These are phyloP conservation scores for Cheilosia vernalis DNA, from an alignment of 2,888 invertebrate species.

Conservation along the genomic window DNA sequence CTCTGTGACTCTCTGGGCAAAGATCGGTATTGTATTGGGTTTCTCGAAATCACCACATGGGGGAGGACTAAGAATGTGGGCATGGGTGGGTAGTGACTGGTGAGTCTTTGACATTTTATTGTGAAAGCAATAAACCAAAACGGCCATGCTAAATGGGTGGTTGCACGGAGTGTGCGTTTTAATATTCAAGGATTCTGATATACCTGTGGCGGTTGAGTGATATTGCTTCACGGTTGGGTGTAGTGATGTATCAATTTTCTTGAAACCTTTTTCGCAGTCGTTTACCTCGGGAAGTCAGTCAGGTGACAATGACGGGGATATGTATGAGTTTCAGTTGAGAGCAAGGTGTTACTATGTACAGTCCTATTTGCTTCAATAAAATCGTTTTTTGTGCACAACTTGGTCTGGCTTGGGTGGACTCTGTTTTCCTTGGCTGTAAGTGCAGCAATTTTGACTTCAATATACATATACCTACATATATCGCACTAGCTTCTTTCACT, in stretches of 20 bases:
- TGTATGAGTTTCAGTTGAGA: slow-evolving; percentile 7
- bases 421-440: too few species aligned
- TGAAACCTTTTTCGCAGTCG: slow-evolving; percentile 1
- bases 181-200: slow-evolving; percentile 60
- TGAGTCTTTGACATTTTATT: slow-evolving; percentile 62
- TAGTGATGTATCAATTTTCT: slow-evolving; percentile 67
- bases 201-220: slow-evolving; percentile 53
- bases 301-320: slow-evolving; percentile 24
- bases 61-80: slow-evolving; percentile 65
- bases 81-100: slow-evolving; percentile 17
- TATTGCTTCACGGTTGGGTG: slow-evolving; percentile 60
- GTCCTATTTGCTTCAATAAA: too few species aligned
- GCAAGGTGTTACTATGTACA: too few species aligned
- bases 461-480: too few species aligned
- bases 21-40: slow-evolving; percentile 56
- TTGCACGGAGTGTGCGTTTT: slow-evolving; percentile 63
- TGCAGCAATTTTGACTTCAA: too few species aligned
- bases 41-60: slow-evolving; percentile 67
- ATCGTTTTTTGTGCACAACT: too few species aligned
- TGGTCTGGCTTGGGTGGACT: too few species aligned
- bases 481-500: too few species aligned
- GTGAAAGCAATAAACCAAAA: slow-evolving; percentile 69
- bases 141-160: slow-evolving; percentile 68
- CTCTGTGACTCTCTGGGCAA: slow-evolving; percentile 8
- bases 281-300: background rate